Evolutionary conservation across 2,888 invertebrate species (phyloP).

Genomic region (Cantharis flavilabris): DNA sequence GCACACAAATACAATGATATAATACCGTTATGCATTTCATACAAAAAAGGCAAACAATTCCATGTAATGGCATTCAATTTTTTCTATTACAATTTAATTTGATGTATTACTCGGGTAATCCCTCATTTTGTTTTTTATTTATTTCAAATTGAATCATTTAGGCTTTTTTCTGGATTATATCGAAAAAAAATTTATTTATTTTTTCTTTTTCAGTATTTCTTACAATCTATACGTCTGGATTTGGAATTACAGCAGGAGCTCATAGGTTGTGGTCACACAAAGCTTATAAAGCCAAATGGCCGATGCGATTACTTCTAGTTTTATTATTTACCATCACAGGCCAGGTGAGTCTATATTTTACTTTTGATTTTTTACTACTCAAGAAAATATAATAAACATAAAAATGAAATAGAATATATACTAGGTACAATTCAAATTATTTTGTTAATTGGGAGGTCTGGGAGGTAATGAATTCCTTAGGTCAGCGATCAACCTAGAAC

Average conservation of each 20-base stretch:
- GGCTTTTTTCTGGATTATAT: too few species aligned
- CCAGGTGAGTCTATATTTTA: conserved; percentile 62
- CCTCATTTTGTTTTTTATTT: neutral
- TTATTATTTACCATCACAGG: conserved; percentile 79
- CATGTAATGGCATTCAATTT: neutral
- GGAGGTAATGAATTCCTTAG: too few species aligned
- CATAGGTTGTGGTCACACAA: conserved; percentile 82
- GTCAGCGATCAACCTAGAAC: too few species aligned
- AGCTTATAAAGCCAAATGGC: conserved; percentile 75
- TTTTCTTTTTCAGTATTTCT: conserved; percentile 58
- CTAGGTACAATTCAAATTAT: too few species aligned
- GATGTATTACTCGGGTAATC: neutral
- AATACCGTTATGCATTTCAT: neutral
- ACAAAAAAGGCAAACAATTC: neutral
- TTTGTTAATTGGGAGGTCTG: too few species aligned
- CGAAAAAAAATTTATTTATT: neutral
- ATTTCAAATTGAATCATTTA: neutral
- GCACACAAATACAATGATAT: neutral
- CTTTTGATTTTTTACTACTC: neutral
- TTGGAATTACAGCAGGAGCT: conserved; percentile 82
- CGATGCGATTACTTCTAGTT: conserved; percentile 69
- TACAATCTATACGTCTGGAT: conserved; percentile 73
- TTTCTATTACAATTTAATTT: neutral
- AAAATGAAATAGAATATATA: too few species aligned
- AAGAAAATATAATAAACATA: too few species aligned